Base-by-base conservation (phyloP, 2,797 vertebrate species). In the Neosalanx taihuensis region DNA sequence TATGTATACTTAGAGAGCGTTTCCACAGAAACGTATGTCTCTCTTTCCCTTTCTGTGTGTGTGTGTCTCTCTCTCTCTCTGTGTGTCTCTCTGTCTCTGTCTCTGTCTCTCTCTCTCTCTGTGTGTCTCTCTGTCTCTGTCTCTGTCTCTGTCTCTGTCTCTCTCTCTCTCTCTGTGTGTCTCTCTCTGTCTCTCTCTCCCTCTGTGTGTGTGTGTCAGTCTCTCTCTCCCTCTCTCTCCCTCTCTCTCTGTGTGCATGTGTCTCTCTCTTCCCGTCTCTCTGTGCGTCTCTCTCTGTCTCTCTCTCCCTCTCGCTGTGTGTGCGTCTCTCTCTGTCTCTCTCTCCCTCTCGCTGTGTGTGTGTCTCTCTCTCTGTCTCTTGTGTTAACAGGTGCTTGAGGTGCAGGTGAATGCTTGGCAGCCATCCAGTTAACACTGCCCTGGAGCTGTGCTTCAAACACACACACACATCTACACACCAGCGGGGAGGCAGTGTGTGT, bases 341-440 rank as follows among this genome's bases (percentile, higher is more conserved):
- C 35, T 37, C 4, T 37, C 35, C 7, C 35, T 6, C 1, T 37
- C 37, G 7, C 2, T 35, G 4, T 35, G 3, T 35, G 4, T 26
- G 23, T 26, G 3, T 35, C 1, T 6, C 1, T 35, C 33, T 37
- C 5, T 37, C 33, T 37, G 7, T 10, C 37, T 41, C 37, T 41
- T 9, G 10, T 6, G 37, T 10, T 10, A 41, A 41, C 37, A 41
- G 37, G 37, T 41, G 37, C 7, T 41, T 41, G 6, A 41, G 37
- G 23, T 58, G 35, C 69, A 71, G 70, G 72, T 67, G 65, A 59
- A 56, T 10, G 7, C 15, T 66, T 71, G 64, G 67, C 64, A 69
- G 67, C 58, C 29, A 31, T 53, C 67, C 71, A 49, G 41, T 7
- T 7, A 41, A 5, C 20, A 37, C 20, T 62, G 31, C 37, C 37